These are phyloP conservation scores for Ostrea denselamellosa DNA, from an alignment of 1,140 invertebrate species.

Conservation along the genomic window DNA sequence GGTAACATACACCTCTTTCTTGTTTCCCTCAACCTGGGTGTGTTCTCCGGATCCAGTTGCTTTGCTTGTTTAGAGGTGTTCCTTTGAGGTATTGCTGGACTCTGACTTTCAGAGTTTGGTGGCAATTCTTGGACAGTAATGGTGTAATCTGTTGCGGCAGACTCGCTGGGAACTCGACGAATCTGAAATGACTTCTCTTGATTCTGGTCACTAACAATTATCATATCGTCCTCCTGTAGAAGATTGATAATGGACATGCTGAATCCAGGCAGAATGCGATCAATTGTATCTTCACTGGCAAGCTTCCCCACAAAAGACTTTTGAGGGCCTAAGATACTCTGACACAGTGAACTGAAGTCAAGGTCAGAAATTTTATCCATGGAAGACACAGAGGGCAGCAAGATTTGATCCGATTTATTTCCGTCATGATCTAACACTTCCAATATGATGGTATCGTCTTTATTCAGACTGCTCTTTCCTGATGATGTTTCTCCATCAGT, in stretches of 20 bases:
- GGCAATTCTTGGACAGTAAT: not conserved
- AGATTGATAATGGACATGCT: slow-evolving; percentile 3
- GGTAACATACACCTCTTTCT: not conserved
- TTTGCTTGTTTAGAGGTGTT: not conserved
- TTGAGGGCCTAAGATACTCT: not conserved
- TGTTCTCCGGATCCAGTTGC: not conserved
- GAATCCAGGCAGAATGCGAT: not conserved
- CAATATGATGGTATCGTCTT: slow-evolving; percentile 1
- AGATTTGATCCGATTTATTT: not conserved
- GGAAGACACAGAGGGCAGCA: not conserved
- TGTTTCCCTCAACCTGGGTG: not conserved
- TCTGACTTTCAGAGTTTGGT: not conserved
- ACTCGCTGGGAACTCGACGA: not conserved
- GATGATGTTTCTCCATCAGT: not conserved
- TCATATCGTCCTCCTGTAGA: not conserved
- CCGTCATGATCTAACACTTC: not conserved
- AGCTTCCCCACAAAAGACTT: not conserved
- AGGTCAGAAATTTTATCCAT: not conserved
- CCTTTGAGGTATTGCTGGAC: not conserved
- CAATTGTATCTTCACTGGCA: slow-evolving; percentile 3
- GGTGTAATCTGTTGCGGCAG: not conserved
- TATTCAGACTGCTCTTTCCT: not conserved
- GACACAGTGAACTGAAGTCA: not conserved
- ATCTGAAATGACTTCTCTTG: slow-evolving; percentile 10
- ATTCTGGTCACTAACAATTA: not conserved